Conservation (phyloP, 1,140 invertebrate genomes). For the Anastatus disparis region DNA sequence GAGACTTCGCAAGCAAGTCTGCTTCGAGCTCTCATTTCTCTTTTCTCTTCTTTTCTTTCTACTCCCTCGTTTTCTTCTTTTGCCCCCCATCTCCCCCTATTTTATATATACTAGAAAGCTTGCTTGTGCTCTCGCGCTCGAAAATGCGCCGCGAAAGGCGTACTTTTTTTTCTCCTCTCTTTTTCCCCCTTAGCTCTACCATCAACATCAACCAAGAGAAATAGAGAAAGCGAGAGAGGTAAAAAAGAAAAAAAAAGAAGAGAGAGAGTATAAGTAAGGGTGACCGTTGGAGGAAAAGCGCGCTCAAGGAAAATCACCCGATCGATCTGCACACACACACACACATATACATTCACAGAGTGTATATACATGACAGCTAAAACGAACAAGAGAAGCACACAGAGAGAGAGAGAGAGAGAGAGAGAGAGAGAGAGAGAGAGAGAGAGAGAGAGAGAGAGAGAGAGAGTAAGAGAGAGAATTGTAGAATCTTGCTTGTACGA, state of each 20-base stretch:
- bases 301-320: slow-evolving; percentile 66
- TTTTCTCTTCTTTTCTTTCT: background rate
- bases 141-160: slow-evolving; percentile 33
- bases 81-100: slow-evolving; percentile 15
- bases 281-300: slow-evolving; percentile 65
- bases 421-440: no score
- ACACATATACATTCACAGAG: no score
- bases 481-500: slow-evolving; percentile 39
- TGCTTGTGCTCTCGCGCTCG: slow-evolving; percentile 34
- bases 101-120: no score
- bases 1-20: slow-evolving; percentile 14
- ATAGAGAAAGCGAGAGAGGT: background rate
- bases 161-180: no score
- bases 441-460: no score
- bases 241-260: slow-evolving; percentile 1
- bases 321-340: no score
- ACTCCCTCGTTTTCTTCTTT: background rate
- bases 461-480: slow-evolving; percentile 62
- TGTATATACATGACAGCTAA: no score
- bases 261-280: slow-evolving; percentile 41
- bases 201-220: background rate
- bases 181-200: slow-evolving; percentile 23
- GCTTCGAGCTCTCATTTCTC: slow-evolving; percentile 1
- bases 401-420: no score
- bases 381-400: no score